Evolutionary conservation across 2,888 invertebrate species (phyloP).

Genomic region (Pristionchus japonicus): DNA sequence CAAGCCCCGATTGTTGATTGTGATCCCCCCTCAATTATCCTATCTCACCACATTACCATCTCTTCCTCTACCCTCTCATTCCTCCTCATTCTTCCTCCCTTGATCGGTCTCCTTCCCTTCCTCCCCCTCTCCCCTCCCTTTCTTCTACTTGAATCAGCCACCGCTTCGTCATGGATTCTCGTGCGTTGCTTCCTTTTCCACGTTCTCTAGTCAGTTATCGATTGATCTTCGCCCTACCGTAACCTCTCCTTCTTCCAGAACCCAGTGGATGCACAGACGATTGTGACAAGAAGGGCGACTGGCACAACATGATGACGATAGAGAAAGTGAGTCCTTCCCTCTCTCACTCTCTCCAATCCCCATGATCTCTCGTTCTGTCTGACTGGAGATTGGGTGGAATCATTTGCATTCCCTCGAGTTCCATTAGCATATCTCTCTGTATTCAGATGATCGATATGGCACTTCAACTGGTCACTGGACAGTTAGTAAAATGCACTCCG

Average conservation of each 20-base stretch:
- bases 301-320: background rate
- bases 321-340: background rate
- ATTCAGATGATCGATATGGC: background rate
- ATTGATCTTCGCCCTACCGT: background rate
- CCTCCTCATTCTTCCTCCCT: background rate
- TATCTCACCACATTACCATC: background rate
- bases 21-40: background rate
- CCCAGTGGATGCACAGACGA: slow-evolving; percentile 7
- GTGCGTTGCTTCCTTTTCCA: background rate
- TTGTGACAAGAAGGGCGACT: background rate
- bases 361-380: background rate
- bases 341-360: background rate
- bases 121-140: background rate
- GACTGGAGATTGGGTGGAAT: background rate
- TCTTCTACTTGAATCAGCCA: background rate
- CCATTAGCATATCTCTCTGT: background rate
- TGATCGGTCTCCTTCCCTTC: background rate
- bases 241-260: background rate
- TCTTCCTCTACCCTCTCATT: background rate
- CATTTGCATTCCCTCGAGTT: no score
- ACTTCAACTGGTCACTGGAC: background rate
- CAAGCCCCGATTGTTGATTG: background rate
- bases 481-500: background rate
- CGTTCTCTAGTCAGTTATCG: background rate
- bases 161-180: background rate